phyloP scores from a whole-genome alignment of 2,888 invertebrate species.

The Laspeyria flexula region DNA sequence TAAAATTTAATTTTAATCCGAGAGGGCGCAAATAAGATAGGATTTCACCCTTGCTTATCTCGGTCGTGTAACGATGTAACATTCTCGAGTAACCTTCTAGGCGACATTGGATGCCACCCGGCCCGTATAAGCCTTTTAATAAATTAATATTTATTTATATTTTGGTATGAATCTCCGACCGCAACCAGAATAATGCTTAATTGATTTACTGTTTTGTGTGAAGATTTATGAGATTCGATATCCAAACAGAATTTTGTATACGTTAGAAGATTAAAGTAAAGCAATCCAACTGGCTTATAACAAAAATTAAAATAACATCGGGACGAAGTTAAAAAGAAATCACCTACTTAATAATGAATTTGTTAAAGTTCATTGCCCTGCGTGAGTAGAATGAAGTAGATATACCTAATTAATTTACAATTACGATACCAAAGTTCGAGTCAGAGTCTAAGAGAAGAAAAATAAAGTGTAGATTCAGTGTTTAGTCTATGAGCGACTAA shows the following conservation, averaged over 20 bases:
- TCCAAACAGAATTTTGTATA: neutral
- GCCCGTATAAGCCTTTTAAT: conserved; percentile 42
- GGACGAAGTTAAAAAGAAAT: no score
- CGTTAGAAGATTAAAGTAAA: neutral
- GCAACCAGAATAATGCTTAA: conserved; percentile 2
- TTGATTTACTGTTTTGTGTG: conserved; percentile 7
- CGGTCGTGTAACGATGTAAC: conserved; percentile 56
- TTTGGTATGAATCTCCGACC: conserved; percentile 1
- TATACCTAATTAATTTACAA: no score
- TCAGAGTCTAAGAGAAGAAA: no score
- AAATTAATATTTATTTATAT: conserved; percentile 26
- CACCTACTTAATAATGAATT: no score
- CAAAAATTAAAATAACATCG: no score
- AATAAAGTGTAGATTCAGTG: no score
- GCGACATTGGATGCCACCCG: conserved; percentile 48
- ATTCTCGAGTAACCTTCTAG: conserved; percentile 51
- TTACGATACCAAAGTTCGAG: no score
- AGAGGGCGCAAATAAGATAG: conserved; percentile 77
- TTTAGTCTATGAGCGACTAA: no score
- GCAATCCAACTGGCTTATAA: no score
- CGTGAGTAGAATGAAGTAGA: no score
- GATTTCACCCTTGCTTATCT: conserved; percentile 79
- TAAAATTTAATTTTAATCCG: conserved; percentile 83
- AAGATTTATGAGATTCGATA: neutral
- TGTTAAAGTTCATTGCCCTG: no score